A percentile compares a stretch with the other conserved stretches of the same genome.
These are phyloP conservation scores for Clangula hyemalis DNA, from an alignment of 2,797 vertebrate species.

Conservation along the genomic window DNA sequence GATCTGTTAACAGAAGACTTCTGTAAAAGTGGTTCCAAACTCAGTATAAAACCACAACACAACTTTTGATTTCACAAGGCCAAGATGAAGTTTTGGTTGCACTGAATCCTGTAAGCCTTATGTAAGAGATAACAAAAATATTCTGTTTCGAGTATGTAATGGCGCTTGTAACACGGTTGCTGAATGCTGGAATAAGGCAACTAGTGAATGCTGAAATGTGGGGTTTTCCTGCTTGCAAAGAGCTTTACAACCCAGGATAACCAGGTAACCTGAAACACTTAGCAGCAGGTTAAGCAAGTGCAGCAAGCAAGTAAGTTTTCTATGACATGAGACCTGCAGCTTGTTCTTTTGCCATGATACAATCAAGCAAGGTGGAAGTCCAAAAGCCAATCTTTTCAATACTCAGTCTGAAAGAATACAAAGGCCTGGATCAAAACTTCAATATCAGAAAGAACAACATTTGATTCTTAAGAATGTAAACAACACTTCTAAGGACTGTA, in stretches of 20 bases:
- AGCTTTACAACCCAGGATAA: neutral
- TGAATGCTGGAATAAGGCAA: neutral
- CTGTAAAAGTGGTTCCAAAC: neutral
- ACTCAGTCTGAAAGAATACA: neutral
- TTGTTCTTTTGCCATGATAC: neutral
- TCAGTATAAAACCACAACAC: neutral
- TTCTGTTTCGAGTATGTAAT: neutral
- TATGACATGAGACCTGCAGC: neutral
- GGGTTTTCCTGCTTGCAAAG: neutral
- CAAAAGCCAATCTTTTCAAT: neutral
- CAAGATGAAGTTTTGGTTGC: neutral
- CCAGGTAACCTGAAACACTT: neutral
- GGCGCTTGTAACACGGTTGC: neutral
- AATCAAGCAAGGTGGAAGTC: neutral
- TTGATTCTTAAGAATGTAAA: neutral
- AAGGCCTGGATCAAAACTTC: neutral
- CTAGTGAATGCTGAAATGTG: neutral
- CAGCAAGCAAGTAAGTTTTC: neutral
- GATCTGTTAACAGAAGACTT: neutral
- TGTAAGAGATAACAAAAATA: neutral
- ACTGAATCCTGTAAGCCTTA: neutral
- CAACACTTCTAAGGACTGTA: rapidly evolving
- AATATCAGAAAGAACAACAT: neutral
- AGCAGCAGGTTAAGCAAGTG: neutral
- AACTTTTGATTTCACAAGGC: neutral